Percentiles rank a stretch among this genome's conserved stretches.
Evolutionary conservation across 37 sponge, comb jelly and placozoan species (phyloP).

Genomic region (Geodia barretti): DNA sequence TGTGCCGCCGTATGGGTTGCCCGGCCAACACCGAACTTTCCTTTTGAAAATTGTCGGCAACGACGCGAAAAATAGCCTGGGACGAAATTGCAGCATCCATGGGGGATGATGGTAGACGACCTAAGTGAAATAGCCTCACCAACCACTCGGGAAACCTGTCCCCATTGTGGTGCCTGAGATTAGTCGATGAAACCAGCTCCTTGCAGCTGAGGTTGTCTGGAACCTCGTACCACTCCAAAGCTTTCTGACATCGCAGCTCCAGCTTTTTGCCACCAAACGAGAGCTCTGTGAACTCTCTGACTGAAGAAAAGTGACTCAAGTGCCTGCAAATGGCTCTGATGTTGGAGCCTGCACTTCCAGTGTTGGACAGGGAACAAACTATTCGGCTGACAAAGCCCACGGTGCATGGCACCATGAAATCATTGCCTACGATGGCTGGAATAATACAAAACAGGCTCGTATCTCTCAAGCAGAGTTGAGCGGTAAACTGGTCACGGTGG

Average conservation of each 20-base stretch:
- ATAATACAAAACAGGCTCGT: constrained; percentile 33
- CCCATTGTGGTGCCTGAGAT: neutral
- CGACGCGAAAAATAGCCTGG: constrained; percentile 3
- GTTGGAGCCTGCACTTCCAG: neutral
- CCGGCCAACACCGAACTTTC: neutral
- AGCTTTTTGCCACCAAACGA: neutral
- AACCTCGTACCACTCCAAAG: neutral
- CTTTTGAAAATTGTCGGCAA: constrained; percentile 14
- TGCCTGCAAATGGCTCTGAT: neutral
- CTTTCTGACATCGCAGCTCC: neutral
- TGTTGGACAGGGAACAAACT: neutral
- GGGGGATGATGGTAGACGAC: neutral
- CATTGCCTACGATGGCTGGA: constrained; percentile 72
- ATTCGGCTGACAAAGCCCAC: neutral
- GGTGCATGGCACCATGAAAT: constrained; percentile 21
- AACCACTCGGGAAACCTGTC: constrained; percentile 28
- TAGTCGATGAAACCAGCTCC: neutral
- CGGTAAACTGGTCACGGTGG: constrained; percentile 14
- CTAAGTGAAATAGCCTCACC: constrained; percentile 23
- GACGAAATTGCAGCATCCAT: constrained; percentile 19
- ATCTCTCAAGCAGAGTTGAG: constrained; percentile 13
- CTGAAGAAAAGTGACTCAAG: neutral
- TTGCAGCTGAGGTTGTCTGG: neutral
- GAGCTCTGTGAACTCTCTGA: neutral
- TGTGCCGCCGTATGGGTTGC: constrained; percentile 16